A percentile compares a stretch with the other conserved stretches of the same genome.
Conservation (phyloP, 2,888 invertebrate species). For the Pyrrhosoma nymphula region DNA sequence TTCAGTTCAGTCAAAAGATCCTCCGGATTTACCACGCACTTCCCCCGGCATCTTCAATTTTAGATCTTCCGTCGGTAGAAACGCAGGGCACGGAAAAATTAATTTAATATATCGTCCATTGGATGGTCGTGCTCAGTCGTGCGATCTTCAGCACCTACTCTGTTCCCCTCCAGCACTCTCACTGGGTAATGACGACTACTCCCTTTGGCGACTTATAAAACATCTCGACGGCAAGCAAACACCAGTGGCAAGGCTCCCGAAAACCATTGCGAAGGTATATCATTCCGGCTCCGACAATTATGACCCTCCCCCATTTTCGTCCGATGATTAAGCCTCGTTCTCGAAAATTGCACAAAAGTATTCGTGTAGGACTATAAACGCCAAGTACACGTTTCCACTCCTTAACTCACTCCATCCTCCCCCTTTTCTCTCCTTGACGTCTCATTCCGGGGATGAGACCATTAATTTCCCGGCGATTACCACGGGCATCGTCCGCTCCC, state of each 20-base stretch:
- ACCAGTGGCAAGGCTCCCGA: not conserved
- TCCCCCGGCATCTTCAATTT: too few species aligned
- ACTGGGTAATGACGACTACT: not conserved
- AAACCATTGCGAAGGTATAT: not conserved
- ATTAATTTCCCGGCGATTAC: constrained; percentile 33
- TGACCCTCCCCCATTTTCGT: not conserved
- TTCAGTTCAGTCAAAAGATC: too few species aligned
- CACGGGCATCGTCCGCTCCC: not conserved
- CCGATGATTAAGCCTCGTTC: not conserved
- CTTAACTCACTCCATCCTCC: not conserved
- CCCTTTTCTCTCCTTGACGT: not conserved
- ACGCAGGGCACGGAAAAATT: not conserved
- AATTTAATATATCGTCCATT: not conserved
- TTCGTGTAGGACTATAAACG: not conserved
- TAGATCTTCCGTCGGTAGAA: not conserved
- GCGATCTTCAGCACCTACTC: not conserved
- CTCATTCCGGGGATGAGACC: not conserved
- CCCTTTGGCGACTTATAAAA: not conserved
- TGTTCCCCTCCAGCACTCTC: too few species aligned
- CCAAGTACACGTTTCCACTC: not conserved
- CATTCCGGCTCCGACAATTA: not conserved
- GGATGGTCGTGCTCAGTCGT: not conserved
- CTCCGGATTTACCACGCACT: too few species aligned
- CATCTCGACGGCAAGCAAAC: not conserved
- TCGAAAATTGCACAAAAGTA: not conserved